Conservation (phyloP, 2,888 invertebrate genomes). For the Steinernema carpocapsae region DNA sequence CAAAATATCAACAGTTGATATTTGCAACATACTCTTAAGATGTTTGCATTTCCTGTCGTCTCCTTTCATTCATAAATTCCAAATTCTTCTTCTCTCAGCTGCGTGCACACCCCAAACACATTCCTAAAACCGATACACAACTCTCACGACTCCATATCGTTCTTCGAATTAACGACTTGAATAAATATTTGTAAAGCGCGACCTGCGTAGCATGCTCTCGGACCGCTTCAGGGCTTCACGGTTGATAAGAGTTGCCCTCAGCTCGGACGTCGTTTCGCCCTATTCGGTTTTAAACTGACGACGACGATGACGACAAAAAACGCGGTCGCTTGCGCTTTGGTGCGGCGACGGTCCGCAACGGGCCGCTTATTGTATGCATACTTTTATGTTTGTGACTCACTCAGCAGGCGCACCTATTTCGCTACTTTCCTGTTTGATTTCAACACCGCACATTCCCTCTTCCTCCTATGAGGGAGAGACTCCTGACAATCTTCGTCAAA, state of each 20-base stretch:
- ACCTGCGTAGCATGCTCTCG: not conserved
- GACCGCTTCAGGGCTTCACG: not conserved
- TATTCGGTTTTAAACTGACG: not conserved
- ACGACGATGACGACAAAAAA: slow-evolving; percentile 25
- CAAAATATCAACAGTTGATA: too few species aligned
- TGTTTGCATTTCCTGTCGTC: not conserved
- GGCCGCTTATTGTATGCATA: slow-evolving; percentile 29
- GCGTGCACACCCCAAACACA: not conserved
- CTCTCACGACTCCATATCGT: not conserved
- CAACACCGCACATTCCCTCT: not conserved
- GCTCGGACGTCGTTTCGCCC: not conserved
- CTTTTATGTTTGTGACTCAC: slow-evolving; percentile 29
- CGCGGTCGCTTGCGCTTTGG: slow-evolving; percentile 15
- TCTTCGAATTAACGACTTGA: not conserved
- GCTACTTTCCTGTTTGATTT: not conserved
- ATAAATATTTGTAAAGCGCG: slow-evolving; percentile 27
- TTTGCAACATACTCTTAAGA: too few species aligned
- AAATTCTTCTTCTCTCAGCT: not conserved
- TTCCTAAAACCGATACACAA: not conserved
- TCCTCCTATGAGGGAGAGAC: not conserved
- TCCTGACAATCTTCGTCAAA: not conserved
- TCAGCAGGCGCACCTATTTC: slow-evolving; percentile 10
- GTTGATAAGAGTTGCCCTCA: not conserved
- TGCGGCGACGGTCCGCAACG: slow-evolving; percentile 4
- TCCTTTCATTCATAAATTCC: not conserved